Conservation (phyloP, 2,888 invertebrate species). For the Macaria liturata region DNA sequence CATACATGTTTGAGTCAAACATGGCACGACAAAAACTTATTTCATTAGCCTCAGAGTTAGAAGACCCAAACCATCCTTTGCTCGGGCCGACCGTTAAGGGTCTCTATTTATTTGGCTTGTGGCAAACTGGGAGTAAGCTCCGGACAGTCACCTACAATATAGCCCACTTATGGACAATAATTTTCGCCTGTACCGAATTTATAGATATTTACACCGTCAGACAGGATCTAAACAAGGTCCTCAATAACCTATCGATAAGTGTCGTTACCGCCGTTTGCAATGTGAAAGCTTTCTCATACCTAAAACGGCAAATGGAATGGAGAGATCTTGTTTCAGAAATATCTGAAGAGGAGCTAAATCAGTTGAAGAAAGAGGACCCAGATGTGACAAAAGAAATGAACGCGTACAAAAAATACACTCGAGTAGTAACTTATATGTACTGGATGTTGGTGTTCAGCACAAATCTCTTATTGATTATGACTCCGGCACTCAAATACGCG, state of each 20-base stretch:
- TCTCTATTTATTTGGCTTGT: constrained; percentile 14
- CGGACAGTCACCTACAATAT: constrained; percentile 2
- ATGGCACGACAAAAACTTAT: constrained; percentile 12
- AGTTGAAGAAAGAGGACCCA: constrained; percentile 37
- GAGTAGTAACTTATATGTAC: constrained; percentile 53
- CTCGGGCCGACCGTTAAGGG: constrained; percentile 12
- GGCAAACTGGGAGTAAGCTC: constrained; percentile 11
- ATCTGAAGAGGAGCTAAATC: constrained; percentile 49
- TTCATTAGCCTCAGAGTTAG: constrained; percentile 9
- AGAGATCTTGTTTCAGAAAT: constrained; percentile 39
- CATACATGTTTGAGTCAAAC: neutral
- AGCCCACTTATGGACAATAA: neutral
- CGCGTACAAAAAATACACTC: constrained; percentile 53
- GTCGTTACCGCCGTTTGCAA: neutral
- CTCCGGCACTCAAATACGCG: constrained; percentile 51
- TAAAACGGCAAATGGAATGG: constrained; percentile 34
- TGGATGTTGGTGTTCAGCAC: constrained; percentile 54
- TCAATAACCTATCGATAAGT: constrained; percentile 8
- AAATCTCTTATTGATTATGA: constrained; percentile 40
- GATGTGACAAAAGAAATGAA: constrained; percentile 25
- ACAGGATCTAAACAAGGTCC: constrained; percentile 5
- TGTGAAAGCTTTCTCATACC: constrained; percentile 2
- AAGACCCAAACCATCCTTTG: constrained; percentile 15
- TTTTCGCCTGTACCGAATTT: constrained; percentile 2
- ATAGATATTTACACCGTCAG: constrained; percentile 7